Evolutionary conservation across 2,797 vertebrate species (phyloP).

Genomic region (Erpetoichthys calabaricus): DNA sequence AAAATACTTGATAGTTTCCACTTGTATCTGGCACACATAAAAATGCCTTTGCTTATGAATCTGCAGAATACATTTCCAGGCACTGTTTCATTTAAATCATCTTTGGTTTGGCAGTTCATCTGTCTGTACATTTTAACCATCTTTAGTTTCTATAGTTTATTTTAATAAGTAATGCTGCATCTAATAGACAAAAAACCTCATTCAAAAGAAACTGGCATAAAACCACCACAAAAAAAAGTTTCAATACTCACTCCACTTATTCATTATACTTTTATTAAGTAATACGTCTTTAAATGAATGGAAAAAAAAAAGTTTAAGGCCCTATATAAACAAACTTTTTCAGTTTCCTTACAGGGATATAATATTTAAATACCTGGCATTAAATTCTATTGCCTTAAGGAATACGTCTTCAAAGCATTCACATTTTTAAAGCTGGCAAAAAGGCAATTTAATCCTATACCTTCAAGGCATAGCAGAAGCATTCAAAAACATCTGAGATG

Average conservation of each 20-base stretch:
- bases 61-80: slow-evolving; percentile 3
- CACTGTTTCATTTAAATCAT: background rate
- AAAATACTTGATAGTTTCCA: slow-evolving; percentile 14
- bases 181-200: background rate
- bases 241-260: background rate
- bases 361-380: slow-evolving; percentile 11
- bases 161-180: background rate
- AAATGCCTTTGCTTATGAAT: slow-evolving; percentile 5
- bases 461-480: slow-evolving; percentile 3
- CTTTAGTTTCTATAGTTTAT: background rate
- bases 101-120: no score
- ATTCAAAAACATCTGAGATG: slow-evolving; percentile 4
- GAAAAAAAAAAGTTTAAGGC: background rate
- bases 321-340: no score
- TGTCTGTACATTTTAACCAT: background rate
- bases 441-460: slow-evolving; percentile 13
- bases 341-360: slow-evolving; percentile 5
- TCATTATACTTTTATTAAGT: background rate
- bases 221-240: background rate
- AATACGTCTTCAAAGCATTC: slow-evolving; percentile 7
- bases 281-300: background rate
- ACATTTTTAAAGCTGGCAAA: slow-evolving; percentile 11
- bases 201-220: background rate
- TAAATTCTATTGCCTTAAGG: slow-evolving; percentile 1
- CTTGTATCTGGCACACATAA: slow-evolving; percentile 13